Evolutionary conservation across 1,140 invertebrate species (phyloP).

Genomic region (Procambarus clarkii): DNA sequence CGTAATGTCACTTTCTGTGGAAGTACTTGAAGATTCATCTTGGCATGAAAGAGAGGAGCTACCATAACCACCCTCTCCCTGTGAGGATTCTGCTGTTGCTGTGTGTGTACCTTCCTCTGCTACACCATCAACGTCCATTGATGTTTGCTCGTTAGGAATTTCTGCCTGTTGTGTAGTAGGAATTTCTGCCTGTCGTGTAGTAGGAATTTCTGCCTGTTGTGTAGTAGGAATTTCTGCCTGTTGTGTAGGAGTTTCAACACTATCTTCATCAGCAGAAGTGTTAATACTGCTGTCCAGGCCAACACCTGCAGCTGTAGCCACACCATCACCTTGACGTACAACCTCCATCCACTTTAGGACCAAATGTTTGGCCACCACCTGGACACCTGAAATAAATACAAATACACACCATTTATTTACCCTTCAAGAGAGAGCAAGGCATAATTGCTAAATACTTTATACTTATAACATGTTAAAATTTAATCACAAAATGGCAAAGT

Average conservation of each 20-base stretch:
- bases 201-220: background rate
- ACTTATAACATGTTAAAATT: background rate
- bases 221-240: background rate
- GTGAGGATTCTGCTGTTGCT: conserved; percentile 6
- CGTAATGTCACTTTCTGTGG: conserved; percentile 42
- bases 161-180: no score
- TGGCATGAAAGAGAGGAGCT: conserved; percentile 19
- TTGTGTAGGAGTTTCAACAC: background rate
- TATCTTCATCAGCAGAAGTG: background rate
- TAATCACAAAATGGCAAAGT: no score
- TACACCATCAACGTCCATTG: background rate
- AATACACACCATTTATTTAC: background rate
- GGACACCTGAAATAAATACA: conserved; percentile 81
- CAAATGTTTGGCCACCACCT: conserved; percentile 84
- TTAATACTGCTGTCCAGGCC: background rate
- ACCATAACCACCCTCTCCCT: conserved; percentile 31
- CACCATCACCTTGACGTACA: conserved; percentile 77
- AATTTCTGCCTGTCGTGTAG: no score
- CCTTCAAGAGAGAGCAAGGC: no score
- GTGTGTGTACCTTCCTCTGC: background rate
- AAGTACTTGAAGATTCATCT: conserved; percentile 51
- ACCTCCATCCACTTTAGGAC: conserved; percentile 94
- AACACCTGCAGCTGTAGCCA: conserved; percentile 74
- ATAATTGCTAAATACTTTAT: background rate
- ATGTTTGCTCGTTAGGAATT: no score